Percentiles rank a stretch among this genome's conserved stretches.
Conservation (phyloP, 2,888 invertebrate species). For the Nesidiocoris tenuis region DNA sequence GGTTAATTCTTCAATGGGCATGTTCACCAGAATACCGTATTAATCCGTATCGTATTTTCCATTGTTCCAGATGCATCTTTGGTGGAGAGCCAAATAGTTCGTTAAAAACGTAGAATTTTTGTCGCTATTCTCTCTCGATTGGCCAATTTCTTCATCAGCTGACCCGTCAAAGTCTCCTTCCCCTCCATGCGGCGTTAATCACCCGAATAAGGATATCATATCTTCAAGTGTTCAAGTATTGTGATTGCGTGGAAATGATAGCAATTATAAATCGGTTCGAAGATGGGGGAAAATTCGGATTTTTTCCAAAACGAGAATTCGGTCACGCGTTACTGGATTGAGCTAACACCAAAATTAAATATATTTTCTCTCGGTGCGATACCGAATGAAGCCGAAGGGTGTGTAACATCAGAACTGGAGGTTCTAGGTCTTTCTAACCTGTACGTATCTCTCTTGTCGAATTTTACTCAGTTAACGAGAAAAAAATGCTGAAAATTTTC, state of each 20-base stretch:
- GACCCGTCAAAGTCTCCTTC: neutral
- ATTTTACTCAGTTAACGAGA: no score
- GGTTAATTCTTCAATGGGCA: no score
- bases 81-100: slow-evolving; percentile 46
- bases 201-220: neutral
- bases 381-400: neutral
- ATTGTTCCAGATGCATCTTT: slow-evolving; percentile 46
- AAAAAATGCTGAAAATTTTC: no score
- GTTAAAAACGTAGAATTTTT: slow-evolving; percentile 10
- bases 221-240: no score
- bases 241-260: no score
- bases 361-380: neutral
- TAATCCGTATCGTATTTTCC: no score
- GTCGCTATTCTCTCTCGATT: slow-evolving; percentile 2
- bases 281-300: no score
- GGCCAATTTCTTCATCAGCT: slow-evolving; percentile 23
- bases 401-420: neutral
- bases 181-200: slow-evolving; percentile 1
- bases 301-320: no score
- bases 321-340: no score
- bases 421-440: neutral
- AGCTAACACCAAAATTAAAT: neutral
- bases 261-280: no score
- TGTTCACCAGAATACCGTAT: no score
- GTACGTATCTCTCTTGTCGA: neutral